Evolutionary conservation across 2,113 vertebrate species (phyloP).

Genomic region (Cyrtonyx montezumae): DNA sequence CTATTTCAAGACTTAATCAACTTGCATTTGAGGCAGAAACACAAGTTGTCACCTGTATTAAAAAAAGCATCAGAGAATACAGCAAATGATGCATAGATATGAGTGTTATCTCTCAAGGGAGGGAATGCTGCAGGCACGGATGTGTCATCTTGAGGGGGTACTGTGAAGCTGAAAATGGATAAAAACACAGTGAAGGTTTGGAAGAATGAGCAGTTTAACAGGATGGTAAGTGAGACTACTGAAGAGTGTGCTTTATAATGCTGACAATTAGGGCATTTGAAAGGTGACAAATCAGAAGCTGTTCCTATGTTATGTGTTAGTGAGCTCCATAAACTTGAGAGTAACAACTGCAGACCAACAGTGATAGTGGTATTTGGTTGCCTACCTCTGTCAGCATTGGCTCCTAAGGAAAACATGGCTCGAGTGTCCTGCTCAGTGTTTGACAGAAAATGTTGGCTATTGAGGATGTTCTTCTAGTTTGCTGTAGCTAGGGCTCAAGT

Average conservation of each 20-base stretch:
- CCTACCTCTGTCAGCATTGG: background rate
- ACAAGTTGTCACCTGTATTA: background rate
- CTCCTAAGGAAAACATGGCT: no score
- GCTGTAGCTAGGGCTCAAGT: background rate
- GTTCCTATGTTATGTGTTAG: background rate
- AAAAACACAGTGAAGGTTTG: background rate
- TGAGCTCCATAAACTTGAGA: background rate
- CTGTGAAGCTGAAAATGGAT: background rate
- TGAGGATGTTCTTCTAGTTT: background rate
- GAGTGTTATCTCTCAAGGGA: background rate
- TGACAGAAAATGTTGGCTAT: background rate
- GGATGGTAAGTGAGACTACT: background rate
- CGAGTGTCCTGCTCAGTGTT: background rate
- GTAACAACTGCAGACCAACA: background rate
- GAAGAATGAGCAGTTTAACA: background rate
- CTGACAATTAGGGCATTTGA: background rate
- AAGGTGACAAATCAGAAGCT: background rate
- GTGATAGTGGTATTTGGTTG: background rate
- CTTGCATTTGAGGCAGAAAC: background rate
- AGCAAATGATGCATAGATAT: background rate
- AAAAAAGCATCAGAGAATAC: background rate
- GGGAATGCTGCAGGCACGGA: background rate
- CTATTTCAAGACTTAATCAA: background rate
- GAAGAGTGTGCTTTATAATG: background rate
- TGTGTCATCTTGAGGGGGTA: background rate